Base-by-base conservation (phyloP, 2,113 vertebrate species). In the Octodon degus region DNA sequence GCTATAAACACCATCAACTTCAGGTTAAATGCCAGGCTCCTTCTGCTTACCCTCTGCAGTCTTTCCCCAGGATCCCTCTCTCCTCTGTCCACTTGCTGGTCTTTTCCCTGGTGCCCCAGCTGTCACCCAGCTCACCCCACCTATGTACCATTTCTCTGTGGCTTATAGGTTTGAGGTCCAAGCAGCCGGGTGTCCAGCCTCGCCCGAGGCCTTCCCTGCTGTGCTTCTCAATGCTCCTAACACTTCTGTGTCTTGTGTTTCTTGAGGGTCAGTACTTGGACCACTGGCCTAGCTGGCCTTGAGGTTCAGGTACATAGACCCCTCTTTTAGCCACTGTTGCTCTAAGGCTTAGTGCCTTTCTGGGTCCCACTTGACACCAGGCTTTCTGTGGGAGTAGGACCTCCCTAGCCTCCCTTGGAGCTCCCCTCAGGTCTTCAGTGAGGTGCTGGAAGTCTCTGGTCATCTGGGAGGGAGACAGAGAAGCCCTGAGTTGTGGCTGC, bases 131-230 rank as follows among this genome's bases (percentile, higher is more conserved):
- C 40, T 79, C 40, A 27, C 20, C 62, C 50, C 12, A 50, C 16
- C 22, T 62, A 0, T n/a, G 65, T 2, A 22, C 9, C 32, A 9
- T 25, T 55, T n/a, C 14, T 1, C 86, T 5, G 0, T 1, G 7
- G 7, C 68, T 32, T 79, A 50, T n/a, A n/a, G 79, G 72, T 50
- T 67, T 7, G 0, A 53, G 20, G 70, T 76, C 14, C 43, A 81
- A 87, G 34, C 7, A 4, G 11, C 63, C 58, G 20, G 34, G 50
- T 50, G 13, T 50, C 43, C 67, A 19, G 8, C 80, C 70, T 85
- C 50, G 62, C 7, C 34, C 2, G 27, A 19, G 47, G 74, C 74
- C 55, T 86, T 55, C 22, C 34, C 83, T 81, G 4, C 30, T 32
- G 32, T 91, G 77, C 47, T 43, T 19, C 50, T 43, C 17, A 7